phyloP scores from a whole-genome alignment of 2,888 invertebrate species.

The Ischnus inquisitorius region DNA sequence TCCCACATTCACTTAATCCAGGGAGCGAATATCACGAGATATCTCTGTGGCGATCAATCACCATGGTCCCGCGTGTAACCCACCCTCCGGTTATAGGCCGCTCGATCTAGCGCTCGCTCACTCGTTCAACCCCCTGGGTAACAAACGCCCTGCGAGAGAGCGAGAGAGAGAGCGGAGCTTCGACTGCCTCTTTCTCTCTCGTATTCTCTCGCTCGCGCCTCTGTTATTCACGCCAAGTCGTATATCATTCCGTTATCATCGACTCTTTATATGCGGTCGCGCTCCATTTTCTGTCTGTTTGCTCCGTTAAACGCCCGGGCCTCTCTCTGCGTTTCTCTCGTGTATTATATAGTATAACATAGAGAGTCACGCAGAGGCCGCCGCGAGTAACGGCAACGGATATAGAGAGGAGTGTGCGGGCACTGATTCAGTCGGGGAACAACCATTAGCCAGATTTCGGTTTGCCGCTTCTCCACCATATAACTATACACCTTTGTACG shows the following conservation, averaged over 20 bases:
- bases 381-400: not conserved
- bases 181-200: slow-evolving; percentile 21
- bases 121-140: slow-evolving; percentile 51
- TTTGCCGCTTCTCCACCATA: slow-evolving; percentile 57
- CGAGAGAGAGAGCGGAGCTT: slow-evolving; percentile 41
- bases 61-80: slow-evolving; percentile 68
- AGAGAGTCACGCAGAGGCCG: slow-evolving; percentile 9
- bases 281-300: slow-evolving; percentile 86
- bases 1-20: slow-evolving; percentile 84
- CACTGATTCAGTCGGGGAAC: slow-evolving; percentile 81
- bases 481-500: slow-evolving; percentile 6
- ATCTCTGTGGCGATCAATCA: slow-evolving; percentile 85
- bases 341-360: not conserved
- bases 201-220: slow-evolving; percentile 73
- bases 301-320: slow-evolving; percentile 81
- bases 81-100: slow-evolving; percentile 62
- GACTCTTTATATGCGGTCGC: slow-evolving; percentile 86
- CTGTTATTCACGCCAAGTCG: slow-evolving; percentile 84
- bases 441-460: slow-evolving; percentile 83
- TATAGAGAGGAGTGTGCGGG: slow-evolving; percentile 43
- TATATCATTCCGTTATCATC: slow-evolving; percentile 86
- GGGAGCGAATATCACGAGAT: slow-evolving; percentile 83
- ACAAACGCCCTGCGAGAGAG: slow-evolving; percentile 56
- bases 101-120: slow-evolving; percentile 66
- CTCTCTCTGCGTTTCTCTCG: slow-evolving; percentile 7